These are phyloP conservation scores for Ichneumoninae sp. DNA, from an alignment of 2,888 invertebrate species.

Conservation along the genomic window DNA sequence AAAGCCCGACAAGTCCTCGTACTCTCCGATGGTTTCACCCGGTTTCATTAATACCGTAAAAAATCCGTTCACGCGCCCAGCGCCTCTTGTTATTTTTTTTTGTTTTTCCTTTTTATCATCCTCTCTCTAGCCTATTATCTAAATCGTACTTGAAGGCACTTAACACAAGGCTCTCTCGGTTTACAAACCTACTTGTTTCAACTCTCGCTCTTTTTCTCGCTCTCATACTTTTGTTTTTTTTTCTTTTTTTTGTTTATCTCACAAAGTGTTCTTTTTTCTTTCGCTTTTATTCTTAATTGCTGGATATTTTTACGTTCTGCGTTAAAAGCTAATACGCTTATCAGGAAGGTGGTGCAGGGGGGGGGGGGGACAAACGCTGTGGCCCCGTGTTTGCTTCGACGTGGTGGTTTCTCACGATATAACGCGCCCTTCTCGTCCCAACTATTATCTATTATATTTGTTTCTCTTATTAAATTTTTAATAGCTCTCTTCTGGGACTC, in stretches of 20 bases:
- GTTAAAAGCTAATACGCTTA: slow-evolving; percentile 59
- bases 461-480: slow-evolving; percentile 64
- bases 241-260: slow-evolving; percentile 54
- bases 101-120: slow-evolving; percentile 52
- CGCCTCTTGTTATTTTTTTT: slow-evolving; percentile 78
- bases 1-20: slow-evolving; percentile 50
- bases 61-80: slow-evolving; percentile 82
- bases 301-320: slow-evolving; percentile 59
- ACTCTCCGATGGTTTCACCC: slow-evolving; percentile 68
- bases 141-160: slow-evolving; percentile 84
- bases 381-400: slow-evolving; percentile 41
- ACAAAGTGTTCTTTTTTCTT: slow-evolving; percentile 66
- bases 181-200: slow-evolving; percentile 78
- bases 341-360: slow-evolving; percentile 43
- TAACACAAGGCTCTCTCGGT: slow-evolving; percentile 84
- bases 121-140: slow-evolving; percentile 81
- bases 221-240: slow-evolving; percentile 63
- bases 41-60: slow-evolving; percentile 79
- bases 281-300: slow-evolving; percentile 57
- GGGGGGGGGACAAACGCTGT: slow-evolving; percentile 26
- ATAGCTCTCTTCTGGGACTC: slow-evolving; percentile 59
- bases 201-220: slow-evolving; percentile 60
- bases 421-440: slow-evolving; percentile 27
- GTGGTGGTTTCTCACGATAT: slow-evolving; percentile 38
- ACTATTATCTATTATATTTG: slow-evolving; percentile 57